Percentiles rank a stretch among this genome's conserved stretches.
Evolutionary conservation across 2,113 vertebrate species (phyloP).

Genomic region (human (Homo sapiens)): GRCh38 chr4:56229001-56229500

Average conservation of each 20-base stretch:
- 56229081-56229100: neutral
- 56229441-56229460: neutral
- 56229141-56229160: neutral
- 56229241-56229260: neutral
- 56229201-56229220: neutral
- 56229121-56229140: neutral
- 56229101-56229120: neutral
- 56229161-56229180: neutral
- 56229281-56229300: neutral
- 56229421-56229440: neutral
- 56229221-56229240: neutral
- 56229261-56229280: neutral
- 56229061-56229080: fast-evolving
- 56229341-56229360: neutral
- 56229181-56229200: neutral
- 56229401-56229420: neutral
- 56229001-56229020: neutral
- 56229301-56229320: neutral
- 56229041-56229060: neutral
- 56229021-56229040: neutral
- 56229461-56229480: neutral
- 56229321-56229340: neutral
- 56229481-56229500: neutral
- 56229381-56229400: neutral
- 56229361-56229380: neutral